These are phyloP conservation scores for Urocolius indicus DNA, from an alignment of 2,113 vertebrate species.

Conservation along the genomic window DNA sequence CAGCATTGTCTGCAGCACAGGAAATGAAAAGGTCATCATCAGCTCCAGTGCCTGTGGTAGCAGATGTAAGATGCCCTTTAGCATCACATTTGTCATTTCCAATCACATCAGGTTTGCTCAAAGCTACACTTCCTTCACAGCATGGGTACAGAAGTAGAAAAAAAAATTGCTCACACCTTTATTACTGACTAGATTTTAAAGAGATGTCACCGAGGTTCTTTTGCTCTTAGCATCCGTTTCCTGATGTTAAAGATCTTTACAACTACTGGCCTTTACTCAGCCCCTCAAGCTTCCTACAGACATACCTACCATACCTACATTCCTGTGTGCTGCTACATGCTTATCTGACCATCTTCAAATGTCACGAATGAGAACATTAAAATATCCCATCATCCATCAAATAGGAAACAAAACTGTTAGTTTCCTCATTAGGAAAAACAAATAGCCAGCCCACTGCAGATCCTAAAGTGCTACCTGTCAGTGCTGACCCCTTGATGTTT, in stretches of 20 bases:
- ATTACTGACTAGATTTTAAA: not conserved
- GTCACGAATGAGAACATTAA: not conserved
- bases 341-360: not conserved
- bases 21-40: not conserved
- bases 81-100: not conserved
- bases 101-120: not conserved
- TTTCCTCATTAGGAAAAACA: not conserved
- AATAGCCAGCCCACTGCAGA: not conserved
- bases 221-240: not conserved
- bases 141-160: not conserved
- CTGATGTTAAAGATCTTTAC: not conserved
- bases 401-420: not conserved
- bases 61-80: not conserved
- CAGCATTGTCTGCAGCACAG: not conserved
- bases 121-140: not conserved
- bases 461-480: not conserved
- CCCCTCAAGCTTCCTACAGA: not conserved
- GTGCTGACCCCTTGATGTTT: not conserved
- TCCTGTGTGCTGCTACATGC: not conserved
- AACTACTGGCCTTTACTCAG: not conserved
- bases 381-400: not conserved
- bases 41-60: not conserved
- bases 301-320: too few relatives aligned
- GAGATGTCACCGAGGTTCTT: not conserved
- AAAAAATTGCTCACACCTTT: not conserved